These are phyloP conservation scores for Stylophora pistillata DNA, from an alignment of 64 coral and sea anemone species.

Conservation along the genomic window DNA sequence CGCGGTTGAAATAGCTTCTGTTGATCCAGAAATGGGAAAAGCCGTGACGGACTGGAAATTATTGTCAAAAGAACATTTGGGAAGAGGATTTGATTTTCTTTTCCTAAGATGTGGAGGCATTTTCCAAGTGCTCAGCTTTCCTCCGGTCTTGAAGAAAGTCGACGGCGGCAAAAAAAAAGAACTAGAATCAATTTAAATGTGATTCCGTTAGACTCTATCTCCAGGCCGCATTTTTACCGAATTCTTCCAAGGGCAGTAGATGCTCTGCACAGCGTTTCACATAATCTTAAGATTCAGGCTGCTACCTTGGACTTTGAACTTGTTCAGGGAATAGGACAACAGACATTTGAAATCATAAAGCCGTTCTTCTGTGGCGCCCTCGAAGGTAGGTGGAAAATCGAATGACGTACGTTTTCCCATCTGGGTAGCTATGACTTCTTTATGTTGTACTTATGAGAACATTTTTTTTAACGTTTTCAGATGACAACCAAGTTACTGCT, in stretches of 20 bases:
- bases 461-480: background rate
- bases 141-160: conserved; percentile 17
- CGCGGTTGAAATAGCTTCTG: no score
- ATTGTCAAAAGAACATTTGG: no score
- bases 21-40: no score
- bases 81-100: no score
- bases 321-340: conserved; percentile 25
- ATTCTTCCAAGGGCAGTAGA: conserved; percentile 2
- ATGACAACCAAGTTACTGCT: conserved; percentile 9
- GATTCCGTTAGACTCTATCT: conserved; percentile 26
- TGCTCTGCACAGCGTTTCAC: conserved; percentile 13
- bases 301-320: conserved; percentile 51
- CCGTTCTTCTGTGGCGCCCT: conserved; percentile 37
- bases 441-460: background rate
- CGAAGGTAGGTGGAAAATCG: background rate
- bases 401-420: background rate
- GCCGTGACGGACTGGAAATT: no score
- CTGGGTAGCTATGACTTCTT: background rate
- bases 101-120: background rate
- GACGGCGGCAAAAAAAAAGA: background rate
- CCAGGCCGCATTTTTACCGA: conserved; percentile 60
- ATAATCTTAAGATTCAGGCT: conserved; percentile 4
- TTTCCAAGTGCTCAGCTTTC: conserved; percentile 31
- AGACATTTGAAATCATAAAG: conserved; percentile 46
- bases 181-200: conserved; percentile 38